phyloP scores from a whole-genome alignment of 2,797 vertebrate species.

The Crenichthys baileyi region DNA sequence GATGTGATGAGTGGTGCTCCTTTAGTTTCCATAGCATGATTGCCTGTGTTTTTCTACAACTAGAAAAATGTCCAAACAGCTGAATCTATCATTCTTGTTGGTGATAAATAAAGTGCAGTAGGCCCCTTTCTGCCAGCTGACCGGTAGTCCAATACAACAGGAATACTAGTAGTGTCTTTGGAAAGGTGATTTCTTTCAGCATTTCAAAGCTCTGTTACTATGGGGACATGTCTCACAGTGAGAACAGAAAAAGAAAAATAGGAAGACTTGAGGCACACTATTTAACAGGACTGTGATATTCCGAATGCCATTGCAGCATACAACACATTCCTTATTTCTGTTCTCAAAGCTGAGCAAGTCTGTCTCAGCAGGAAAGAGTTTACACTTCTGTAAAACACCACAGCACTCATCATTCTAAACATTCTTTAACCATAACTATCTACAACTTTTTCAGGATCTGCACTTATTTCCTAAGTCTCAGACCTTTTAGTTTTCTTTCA shows the following conservation, averaged over 20 bases:
- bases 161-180: constrained; percentile 39
- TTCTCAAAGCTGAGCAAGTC: constrained; percentile 28
- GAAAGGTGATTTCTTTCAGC: constrained; percentile 53
- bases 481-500: constrained; percentile 1
- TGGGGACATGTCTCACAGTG: constrained; percentile 63
- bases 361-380: constrained; percentile 14
- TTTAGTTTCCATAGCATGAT: too few species aligned
- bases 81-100: too few species aligned
- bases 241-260: constrained; percentile 54
- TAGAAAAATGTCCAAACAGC: too few species aligned
- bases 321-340: constrained; percentile 28
- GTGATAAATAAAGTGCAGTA: too few species aligned
- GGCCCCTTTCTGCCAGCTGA: too few species aligned
- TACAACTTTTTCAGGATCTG: constrained; percentile 1
- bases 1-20: too few species aligned
- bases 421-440: constrained; percentile 5
- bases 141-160: too few species aligned
- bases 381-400: constrained; percentile 13
- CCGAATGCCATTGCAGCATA: constrained; percentile 40
- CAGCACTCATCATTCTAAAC: constrained; percentile 10
- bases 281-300: constrained; percentile 49
- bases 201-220: constrained; percentile 68
- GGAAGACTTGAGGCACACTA: constrained; percentile 65
- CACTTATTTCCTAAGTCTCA: not conserved
- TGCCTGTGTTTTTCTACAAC: too few species aligned